Base-by-base conservation (phyloP, 2,888 invertebrate genomes). In the Hedychridium roseum region DNA sequence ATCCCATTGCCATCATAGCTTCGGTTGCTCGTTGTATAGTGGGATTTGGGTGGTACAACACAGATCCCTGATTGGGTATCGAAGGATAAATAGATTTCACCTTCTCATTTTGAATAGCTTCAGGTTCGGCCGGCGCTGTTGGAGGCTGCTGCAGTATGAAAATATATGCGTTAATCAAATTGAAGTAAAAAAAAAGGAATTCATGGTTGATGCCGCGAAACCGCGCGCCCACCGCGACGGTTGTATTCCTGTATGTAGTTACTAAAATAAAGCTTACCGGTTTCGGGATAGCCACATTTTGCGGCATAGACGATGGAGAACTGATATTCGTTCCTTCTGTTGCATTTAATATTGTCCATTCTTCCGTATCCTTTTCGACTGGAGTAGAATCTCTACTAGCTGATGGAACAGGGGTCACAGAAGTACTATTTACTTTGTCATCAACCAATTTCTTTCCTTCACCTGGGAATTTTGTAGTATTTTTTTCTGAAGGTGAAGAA, bases 1-100 rank as follows among this genome's bases (percentile, higher is more conserved):
- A 94, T 21, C 93, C 93, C 92, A 94, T 93, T 0, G 82, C 75
- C 67, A 86, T 80, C 91, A 92, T 90, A 31, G 85, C 83, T 37
- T 84, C 79, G 18, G 91, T 80, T 2, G 91, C 85, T 1, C 83
- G 80, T 39, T 87, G 85, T 43, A 92, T 85, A 54, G 82, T 82
- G 0, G 85, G 82, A 64, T 85, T 85, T 81, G 79, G 26, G 68
- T 78, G 72, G 56, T 61, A 65, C 4, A 5, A 36, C 15, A 43
- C 26, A 14, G 21, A 44, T 7, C 47, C 20, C 20, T 40, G 42
- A 40, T 59, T 39, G 21, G 65, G 54, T 36, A 74, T 46, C 14
- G 47, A 11, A 9, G 74, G 70, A 43, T 73, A 73, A 5, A 72
- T 43, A 2, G 20, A 21, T 9, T 41, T n/a, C n/a, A n/a, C n/a